A percentile compares a stretch with the other conserved stretches of the same genome.
These are phyloP conservation scores for Cheilosia scutellata DNA, from an alignment of 2,888 invertebrate species.

Conservation along the genomic window DNA sequence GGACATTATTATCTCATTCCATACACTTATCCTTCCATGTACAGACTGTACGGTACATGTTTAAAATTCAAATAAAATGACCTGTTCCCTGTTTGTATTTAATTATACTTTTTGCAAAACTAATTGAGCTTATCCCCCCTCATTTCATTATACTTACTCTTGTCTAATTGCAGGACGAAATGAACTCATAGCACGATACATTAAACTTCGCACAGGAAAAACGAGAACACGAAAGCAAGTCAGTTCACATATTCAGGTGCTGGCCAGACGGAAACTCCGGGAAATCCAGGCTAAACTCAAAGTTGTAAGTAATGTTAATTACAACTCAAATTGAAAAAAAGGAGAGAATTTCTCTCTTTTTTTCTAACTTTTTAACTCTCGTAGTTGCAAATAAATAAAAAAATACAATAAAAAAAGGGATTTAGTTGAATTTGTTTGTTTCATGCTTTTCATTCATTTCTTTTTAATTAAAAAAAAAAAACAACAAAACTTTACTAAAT, in stretches of 20 bases:
- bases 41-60: background rate
- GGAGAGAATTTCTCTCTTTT: slow-evolving; percentile 2
- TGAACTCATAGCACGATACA: slow-evolving; percentile 99
- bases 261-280: slow-evolving; percentile 98
- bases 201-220: slow-evolving; percentile 99
- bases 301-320: slow-evolving; percentile 90
- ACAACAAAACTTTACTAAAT: slow-evolving; percentile 34
- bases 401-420: slow-evolving; percentile 30
- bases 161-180: slow-evolving; percentile 94
- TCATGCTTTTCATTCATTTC: slow-evolving; percentile 66
- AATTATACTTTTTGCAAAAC: slow-evolving; percentile 40
- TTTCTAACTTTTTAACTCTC: slow-evolving; percentile 17
- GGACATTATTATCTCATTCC: slow-evolving; percentile 2
- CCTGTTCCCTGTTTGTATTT: slow-evolving; percentile 17
- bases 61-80: slow-evolving; percentile 43
- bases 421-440: slow-evolving; percentile 73
- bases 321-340: slow-evolving; percentile 14
- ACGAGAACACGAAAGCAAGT: slow-evolving; percentile 99
- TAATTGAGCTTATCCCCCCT: slow-evolving; percentile 61
- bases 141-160: slow-evolving; percentile 29
- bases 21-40: background rate
- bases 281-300: slow-evolving; percentile 99
- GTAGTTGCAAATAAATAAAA: slow-evolving; percentile 39
- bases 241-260: slow-evolving; percentile 99
- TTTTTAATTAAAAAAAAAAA: background rate